Evolutionary conservation across 2,888 invertebrate species (phyloP).

Genomic region (Physocephala rufipes): DNA sequence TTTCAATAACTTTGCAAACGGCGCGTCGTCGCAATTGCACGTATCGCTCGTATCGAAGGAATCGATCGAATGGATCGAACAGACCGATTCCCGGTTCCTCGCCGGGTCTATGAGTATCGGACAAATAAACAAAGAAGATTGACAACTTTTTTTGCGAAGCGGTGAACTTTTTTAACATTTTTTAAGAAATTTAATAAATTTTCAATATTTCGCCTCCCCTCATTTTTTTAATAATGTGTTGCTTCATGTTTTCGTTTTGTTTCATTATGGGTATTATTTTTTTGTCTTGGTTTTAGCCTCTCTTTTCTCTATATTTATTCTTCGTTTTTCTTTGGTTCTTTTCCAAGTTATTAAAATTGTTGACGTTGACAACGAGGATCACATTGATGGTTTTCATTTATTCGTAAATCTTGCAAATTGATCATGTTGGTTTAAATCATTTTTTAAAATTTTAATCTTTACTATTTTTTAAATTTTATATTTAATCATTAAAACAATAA

Average conservation of each 20-base stretch:
- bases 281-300: not conserved
- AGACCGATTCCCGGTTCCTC: not conserved
- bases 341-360: too few species aligned
- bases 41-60: not conserved
- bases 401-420: too few species aligned
- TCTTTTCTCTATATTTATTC: conserved; percentile 16
- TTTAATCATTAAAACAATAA: too few species aligned
- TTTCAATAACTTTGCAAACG: not conserved
- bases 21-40: not conserved
- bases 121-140: conserved; percentile 40
- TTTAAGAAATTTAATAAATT: conserved; percentile 14
- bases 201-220: conserved; percentile 8
- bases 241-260: too few species aligned
- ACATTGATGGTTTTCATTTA: too few species aligned
- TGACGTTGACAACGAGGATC: too few species aligned
- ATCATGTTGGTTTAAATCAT: too few species aligned
- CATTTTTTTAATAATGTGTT: not conserved
- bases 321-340: not conserved
- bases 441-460: too few species aligned
- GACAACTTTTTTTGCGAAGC: conserved; percentile 42
- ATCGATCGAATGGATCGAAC: not conserved
- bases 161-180: conserved; percentile 11
- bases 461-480: too few species aligned
- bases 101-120: not conserved
- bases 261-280: not conserved